Evolutionary conservation across 2,797 vertebrate genomes (phyloP).

Genomic region (Eptatretus atami): DNA sequence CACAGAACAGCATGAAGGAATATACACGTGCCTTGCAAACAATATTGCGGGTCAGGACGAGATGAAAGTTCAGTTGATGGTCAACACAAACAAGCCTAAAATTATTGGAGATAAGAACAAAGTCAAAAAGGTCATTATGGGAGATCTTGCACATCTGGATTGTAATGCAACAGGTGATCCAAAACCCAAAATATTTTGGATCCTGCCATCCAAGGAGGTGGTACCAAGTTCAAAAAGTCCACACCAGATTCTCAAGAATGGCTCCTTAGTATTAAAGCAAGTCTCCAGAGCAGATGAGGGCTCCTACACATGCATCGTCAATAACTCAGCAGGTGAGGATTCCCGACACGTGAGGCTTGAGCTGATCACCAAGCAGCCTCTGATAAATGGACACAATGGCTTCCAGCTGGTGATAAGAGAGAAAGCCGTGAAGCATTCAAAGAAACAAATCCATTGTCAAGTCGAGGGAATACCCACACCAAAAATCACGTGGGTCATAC

Average conservation of each 20-base stretch:
- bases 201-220: constrained; percentile 29
- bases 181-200: constrained; percentile 28
- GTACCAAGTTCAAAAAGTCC: constrained; percentile 28
- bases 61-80: constrained; percentile 20
- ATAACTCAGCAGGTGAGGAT: constrained; percentile 38
- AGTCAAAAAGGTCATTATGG: constrained; percentile 22
- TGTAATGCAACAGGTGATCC: constrained; percentile 39
- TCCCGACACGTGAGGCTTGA: constrained; percentile 22
- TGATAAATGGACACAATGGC: constrained; percentile 24
- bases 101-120: constrained; percentile 20
- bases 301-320: constrained; percentile 46
- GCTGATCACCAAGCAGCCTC: constrained; percentile 26
- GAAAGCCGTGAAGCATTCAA: constrained; percentile 18
- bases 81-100: constrained; percentile 21
- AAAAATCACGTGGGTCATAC: constrained; percentile 37
- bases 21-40: constrained; percentile 23
- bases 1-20: constrained; percentile 23
- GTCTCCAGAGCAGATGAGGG: constrained; percentile 42
- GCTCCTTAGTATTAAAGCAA: constrained; percentile 37
- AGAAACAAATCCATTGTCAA: constrained; percentile 27
- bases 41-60: constrained; percentile 23
- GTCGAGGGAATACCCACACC: constrained; percentile 34
- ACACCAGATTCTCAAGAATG: constrained; percentile 30
- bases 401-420: constrained; percentile 18
- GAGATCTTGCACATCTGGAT: constrained; percentile 20